A percentile compares a stretch with the other conserved stretches of the same genome.
These are phyloP conservation scores for Brenthis daphne DNA, from an alignment of 2,888 invertebrate genomes.

Conservation along the genomic window DNA sequence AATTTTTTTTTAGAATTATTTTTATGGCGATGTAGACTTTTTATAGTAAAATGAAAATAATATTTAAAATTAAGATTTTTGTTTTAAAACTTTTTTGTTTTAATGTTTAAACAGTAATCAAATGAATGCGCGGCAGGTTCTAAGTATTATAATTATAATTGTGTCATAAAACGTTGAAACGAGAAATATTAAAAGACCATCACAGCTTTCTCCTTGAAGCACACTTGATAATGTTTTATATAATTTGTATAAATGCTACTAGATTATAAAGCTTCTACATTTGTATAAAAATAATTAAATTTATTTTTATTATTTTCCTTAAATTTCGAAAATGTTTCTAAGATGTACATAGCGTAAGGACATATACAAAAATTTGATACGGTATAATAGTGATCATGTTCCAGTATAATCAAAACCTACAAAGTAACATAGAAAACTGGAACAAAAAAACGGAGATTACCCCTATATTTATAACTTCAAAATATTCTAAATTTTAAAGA, in stretches of 20 bases:
- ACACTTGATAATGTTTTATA: slow-evolving; percentile 13
- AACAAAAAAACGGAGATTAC: no score
- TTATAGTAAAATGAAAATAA: no score
- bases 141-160: slow-evolving; percentile 7
- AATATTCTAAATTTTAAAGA: no score
- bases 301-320: not conserved
- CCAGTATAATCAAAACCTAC: no score
- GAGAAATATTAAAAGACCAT: slow-evolving; percentile 14
- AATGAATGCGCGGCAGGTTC: slow-evolving; percentile 3
- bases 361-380: no score
- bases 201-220: slow-evolving; percentile 18
- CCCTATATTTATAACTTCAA: no score
- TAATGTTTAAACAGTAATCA: not conserved
- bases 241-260: slow-evolving; percentile 8
- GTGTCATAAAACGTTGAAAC: slow-evolving; percentile 2
- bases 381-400: no score
- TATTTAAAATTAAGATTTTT: not conserved
- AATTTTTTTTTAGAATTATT: no score
- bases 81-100: not conserved
- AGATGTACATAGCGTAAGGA: no score
- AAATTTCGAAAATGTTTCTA: no score
- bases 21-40: no score
- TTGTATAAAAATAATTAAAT: not conserved
- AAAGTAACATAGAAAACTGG: no score
- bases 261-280: not conserved